Percentiles rank a stretch among this genome's conserved stretches.
Evolutionary conservation across 2,888 invertebrate species (phyloP).

Genomic region (Notocelia uddmanniana): DNA sequence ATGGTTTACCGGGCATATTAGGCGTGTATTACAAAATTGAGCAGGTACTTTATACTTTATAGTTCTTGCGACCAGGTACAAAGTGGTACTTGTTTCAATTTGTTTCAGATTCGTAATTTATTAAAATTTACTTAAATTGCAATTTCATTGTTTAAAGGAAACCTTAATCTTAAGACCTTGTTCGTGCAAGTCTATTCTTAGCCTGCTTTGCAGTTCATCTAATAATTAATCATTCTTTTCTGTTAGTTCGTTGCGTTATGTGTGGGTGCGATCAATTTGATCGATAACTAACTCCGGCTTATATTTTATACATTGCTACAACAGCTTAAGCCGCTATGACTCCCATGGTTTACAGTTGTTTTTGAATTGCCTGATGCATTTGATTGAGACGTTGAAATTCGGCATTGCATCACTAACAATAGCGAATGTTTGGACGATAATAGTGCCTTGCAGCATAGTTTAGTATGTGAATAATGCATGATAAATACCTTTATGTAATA

Average conservation of each 20-base stretch:
- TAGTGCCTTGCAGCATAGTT: constrained; percentile 31
- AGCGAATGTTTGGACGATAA: constrained; percentile 40
- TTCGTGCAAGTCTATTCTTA: constrained; percentile 18
- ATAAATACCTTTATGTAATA: constrained; percentile 23
- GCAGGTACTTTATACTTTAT: no score
- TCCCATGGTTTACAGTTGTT: background rate
- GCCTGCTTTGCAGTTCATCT: constrained; percentile 50
- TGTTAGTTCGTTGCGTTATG: constrained; percentile 47
- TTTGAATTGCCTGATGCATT: constrained; percentile 22
- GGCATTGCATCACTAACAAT: constrained; percentile 44
- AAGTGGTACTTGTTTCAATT: background rate
- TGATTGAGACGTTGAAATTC: constrained; percentile 50
- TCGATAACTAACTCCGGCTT: constrained; percentile 52
- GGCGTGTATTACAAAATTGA: no score
- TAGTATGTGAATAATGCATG: constrained; percentile 19
- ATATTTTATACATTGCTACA: constrained; percentile 39
- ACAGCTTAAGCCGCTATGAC: constrained; percentile 16
- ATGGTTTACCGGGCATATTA: no score
- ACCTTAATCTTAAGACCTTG: constrained; percentile 23
- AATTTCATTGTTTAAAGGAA: constrained; percentile 1
- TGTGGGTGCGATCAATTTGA: constrained; percentile 57
- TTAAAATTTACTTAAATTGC: background rate
- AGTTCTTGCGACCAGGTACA: no score
- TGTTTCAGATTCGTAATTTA: background rate
- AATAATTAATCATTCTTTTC: constrained; percentile 59